Conservation (phyloP, 1,140 invertebrate species). For the Calephelis virginiensis region DNA sequence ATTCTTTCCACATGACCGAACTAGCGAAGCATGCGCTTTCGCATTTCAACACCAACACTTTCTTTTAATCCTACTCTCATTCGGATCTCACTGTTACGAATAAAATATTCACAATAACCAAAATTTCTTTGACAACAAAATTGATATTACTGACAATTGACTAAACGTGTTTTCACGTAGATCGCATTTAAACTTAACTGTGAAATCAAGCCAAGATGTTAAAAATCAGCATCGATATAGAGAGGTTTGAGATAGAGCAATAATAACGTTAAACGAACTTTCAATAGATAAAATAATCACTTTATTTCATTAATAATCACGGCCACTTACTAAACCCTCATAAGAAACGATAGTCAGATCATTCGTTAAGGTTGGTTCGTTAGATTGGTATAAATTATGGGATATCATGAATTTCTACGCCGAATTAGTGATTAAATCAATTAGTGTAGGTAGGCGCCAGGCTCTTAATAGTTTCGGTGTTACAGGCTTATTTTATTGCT, state of each 20-base stretch:
- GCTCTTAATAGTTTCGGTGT: constrained; percentile 19
- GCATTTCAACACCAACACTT: too few species aligned
- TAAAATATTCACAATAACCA: too few species aligned
- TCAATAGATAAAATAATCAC: constrained; percentile 12
- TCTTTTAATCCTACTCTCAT: too few species aligned
- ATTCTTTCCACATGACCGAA: too few species aligned
- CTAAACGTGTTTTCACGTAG: too few species aligned
- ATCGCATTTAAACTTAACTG: too few species aligned
- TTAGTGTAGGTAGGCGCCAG: constrained; percentile 39
- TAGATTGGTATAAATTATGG: constrained; percentile 35
- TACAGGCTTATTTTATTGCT: not conserved
- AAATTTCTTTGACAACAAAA: too few species aligned
- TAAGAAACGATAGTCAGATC: constrained; percentile 26
- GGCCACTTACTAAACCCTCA: constrained; percentile 36
- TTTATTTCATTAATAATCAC: constrained; percentile 19
- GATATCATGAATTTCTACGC: constrained; percentile 41
- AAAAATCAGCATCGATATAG: not conserved
- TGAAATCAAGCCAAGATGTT: not conserved
- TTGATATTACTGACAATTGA: too few species aligned
- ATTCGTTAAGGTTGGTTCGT: constrained; percentile 33
- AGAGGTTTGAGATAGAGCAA: not conserved
- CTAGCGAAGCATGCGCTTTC: too few species aligned
- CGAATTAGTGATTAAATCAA: constrained; percentile 39
- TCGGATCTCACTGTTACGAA: too few species aligned
- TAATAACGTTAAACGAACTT: constrained; percentile 5